A percentile compares a stretch with the other conserved stretches of the same genome.
These are phyloP conservation scores for Numenius phaeopus DNA, from an alignment of 2,797 vertebrate genomes.

Conservation along the genomic window DNA sequence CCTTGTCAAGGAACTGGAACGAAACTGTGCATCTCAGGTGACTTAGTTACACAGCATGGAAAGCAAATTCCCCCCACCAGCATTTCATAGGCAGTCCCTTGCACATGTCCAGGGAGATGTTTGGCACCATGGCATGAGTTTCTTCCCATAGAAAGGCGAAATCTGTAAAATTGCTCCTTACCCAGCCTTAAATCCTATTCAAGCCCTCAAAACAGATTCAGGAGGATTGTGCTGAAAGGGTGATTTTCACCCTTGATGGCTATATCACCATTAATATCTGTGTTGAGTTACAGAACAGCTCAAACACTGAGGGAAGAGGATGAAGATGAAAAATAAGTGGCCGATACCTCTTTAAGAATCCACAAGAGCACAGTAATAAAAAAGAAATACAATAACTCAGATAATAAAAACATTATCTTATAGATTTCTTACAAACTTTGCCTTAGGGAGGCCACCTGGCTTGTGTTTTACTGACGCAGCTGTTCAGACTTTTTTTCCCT, in stretches of 20 bases:
- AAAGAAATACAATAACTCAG: constrained; percentile 15
- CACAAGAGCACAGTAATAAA: background rate
- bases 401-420: constrained; percentile 51
- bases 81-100: background rate
- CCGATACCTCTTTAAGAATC: background rate
- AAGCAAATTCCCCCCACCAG: background rate
- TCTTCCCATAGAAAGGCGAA: background rate
- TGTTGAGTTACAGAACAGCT: background rate
- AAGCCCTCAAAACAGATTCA: background rate
- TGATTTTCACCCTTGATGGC: background rate
- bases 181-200: background rate
- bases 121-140: background rate
- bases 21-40: background rate
- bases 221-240: background rate
- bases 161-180: background rate
- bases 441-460: constrained; percentile 53
- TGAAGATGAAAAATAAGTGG: background rate
- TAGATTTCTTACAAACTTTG: constrained; percentile 30
- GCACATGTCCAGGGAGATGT: background rate
- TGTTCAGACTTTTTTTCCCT: background rate
- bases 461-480: constrained; percentile 47
- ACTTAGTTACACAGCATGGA: background rate
- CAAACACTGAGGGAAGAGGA: background rate
- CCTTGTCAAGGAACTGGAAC: background rate
- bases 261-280: background rate